Percentiles rank a stretch among this genome's conserved stretches.
phyloP scores from a whole-genome alignment of 92 coral and sea anemone genomes.

The Hydrozoanthus gracilis region DNA sequence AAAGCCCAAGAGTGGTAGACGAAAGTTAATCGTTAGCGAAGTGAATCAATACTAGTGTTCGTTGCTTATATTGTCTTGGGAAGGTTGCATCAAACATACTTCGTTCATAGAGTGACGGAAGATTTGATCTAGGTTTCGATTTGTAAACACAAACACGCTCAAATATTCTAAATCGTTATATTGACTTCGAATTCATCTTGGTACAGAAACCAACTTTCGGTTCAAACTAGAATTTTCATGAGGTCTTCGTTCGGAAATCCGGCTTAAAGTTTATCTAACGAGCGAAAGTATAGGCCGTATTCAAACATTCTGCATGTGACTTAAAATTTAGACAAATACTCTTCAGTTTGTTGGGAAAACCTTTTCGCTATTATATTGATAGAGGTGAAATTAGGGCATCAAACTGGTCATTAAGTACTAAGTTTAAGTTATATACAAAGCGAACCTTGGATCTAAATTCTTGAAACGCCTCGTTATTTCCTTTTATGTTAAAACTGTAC shows the following conservation, averaged over 20 bases:
- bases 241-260: background rate
- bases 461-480: background rate
- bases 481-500: background rate
- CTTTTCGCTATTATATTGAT: background rate
- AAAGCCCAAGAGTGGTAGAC: slow-evolving; percentile 12
- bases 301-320: background rate
- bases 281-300: background rate
- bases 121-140: slow-evolving; percentile 38
- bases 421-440: background rate
- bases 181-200: background rate
- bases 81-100: background rate
- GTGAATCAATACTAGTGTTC: slow-evolving; percentile 7
- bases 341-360: background rate
- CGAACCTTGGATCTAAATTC: background rate
- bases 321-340: background rate
- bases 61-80: background rate
- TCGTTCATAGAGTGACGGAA: background rate
- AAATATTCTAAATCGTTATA: background rate
- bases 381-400: background rate
- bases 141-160: slow-evolving; percentile 40
- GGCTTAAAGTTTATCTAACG: background rate
- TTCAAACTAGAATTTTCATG: background rate
- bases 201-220: background rate
- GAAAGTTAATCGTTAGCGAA: slow-evolving; percentile 25
- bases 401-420: background rate